Evolutionary conservation across 2,888 invertebrate species (phyloP).

Genomic region (Pilophorus perplexus): DNA sequence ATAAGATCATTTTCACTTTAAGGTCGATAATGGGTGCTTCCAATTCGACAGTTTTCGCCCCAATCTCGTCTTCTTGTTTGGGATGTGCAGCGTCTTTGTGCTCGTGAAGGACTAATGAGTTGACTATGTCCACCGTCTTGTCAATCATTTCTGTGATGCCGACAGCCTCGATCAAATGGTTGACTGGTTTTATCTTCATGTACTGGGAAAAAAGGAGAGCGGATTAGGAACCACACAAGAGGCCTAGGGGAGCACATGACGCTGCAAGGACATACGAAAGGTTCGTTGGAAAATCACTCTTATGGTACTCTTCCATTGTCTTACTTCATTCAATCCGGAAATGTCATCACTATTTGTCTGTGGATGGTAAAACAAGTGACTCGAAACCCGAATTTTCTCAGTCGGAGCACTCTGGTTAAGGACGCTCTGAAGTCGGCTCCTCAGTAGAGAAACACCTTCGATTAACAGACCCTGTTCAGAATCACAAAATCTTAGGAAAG

Average conservation of each 20-base stretch:
- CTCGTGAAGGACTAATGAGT: constrained; percentile 4
- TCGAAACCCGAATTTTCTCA: background rate
- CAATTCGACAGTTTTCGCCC: too few species aligned
- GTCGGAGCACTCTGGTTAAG: background rate
- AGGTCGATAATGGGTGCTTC: too few species aligned
- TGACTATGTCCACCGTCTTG: background rate
- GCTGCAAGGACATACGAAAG: too few species aligned
- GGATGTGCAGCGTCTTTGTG: constrained; percentile 13
- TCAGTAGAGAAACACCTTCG: background rate
- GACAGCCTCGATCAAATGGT: background rate
- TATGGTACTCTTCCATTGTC: too few species aligned
- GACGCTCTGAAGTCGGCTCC: constrained; percentile 6
- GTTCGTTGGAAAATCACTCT: too few species aligned
- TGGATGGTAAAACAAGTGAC: constrained; percentile 1
- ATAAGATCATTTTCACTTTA: too few species aligned
- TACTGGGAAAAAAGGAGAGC: constrained; percentile 7
- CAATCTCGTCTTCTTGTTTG: too few species aligned
- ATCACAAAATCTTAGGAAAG: too few species aligned
- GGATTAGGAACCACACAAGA: too few species aligned
- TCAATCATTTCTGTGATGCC: background rate
- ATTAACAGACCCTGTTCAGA: too few species aligned
- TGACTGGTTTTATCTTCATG: background rate
- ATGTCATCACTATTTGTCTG: background rate
- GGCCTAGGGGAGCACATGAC: too few species aligned
- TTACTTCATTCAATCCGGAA: background rate